These are phyloP conservation scores for Crepidodera aurea DNA, from an alignment of 2,888 invertebrate species.

Conservation along the genomic window DNA sequence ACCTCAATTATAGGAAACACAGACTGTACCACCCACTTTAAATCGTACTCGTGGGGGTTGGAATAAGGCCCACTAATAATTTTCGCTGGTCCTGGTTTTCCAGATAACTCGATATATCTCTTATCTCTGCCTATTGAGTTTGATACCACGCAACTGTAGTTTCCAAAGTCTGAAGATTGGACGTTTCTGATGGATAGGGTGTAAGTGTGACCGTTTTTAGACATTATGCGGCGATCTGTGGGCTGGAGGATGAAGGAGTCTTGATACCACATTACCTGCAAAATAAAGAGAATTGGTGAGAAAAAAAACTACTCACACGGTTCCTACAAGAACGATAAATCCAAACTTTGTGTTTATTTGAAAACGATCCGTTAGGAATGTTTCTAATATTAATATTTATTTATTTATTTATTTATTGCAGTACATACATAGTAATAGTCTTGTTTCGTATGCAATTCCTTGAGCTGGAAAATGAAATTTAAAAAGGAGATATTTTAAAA, in stretches of 20 bases:
- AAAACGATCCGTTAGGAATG: too few relatives aligned
- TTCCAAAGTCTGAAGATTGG: conserved; percentile 70
- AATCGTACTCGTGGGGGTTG: conserved; percentile 69
- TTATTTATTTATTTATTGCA: too few relatives aligned
- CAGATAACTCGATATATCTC: conserved; percentile 69
- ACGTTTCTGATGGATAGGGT: conserved; percentile 68
- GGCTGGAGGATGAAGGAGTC: conserved; percentile 70
- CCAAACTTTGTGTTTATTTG: too few relatives aligned
- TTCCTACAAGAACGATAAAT: too few relatives aligned
- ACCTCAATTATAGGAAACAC: conserved; percentile 72
- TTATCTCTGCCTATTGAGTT: conserved; percentile 61
- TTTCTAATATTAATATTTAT: too few relatives aligned
- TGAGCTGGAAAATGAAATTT: too few relatives aligned
- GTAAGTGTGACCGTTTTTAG: conserved; percentile 67
- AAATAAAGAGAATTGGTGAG: neutral
- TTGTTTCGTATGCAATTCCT: too few relatives aligned
- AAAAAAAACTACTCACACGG: too few relatives aligned
- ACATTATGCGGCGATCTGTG: conserved; percentile 70
- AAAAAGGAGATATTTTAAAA: too few relatives aligned
- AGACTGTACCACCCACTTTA: conserved; percentile 73
- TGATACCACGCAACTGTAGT: conserved; percentile 63
- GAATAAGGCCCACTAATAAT: conserved; percentile 70
- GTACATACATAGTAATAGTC: too few relatives aligned
- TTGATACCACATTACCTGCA: conserved; percentile 71
- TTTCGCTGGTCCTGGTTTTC: conserved; percentile 70